Base-by-base conservation (phyloP, 2,113 vertebrate species). In the Gobiocypris rarus region DNA sequence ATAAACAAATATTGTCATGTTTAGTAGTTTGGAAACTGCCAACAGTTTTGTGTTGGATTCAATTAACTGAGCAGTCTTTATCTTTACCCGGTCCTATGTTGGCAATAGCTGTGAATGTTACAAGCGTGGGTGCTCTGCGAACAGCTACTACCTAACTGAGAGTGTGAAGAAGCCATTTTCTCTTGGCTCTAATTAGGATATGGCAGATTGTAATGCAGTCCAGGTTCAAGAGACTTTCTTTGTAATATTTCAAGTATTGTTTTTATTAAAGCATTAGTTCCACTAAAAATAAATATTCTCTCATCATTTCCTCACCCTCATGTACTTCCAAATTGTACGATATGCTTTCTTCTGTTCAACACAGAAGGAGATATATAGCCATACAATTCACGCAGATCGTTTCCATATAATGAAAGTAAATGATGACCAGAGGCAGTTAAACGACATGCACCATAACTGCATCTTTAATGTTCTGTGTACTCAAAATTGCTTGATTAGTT, bases 131-230 rank as follows among this genome's bases (percentile, higher is more conserved):
- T 70, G 65, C 48, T 59, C 54, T 13, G 75, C 7, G 75, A 77
- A 77, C 75, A 77, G 75, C 75, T 75, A 56, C 77, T 65, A 65
- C 78, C 78, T 81, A 19, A 81, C 78, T 52, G 78, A 54, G 80
- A 82, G 65, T 56, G 48, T 70, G 48, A 71, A 69, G 28, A 82
- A 82, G 19, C 54, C 54, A 58, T 77, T 77, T 59, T 82, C 65
- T 82, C 80, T 70, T 54, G 63, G 45, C 80, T 82, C 80, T 82
- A 70, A 70, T 82, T 82, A 70, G 79, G 63, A 70, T 70, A 70
- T 82, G 45, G 71, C 80, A 82, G 78, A 34, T 67, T 81, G 61
- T 52, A 38, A 34, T 38, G 65, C 80, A 82, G 13, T 52, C 63
- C 63, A 82, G 80, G 28, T 82, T 82, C 65, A 70, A 69, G 28